Conservation (phyloP, 2,797 vertebrate genomes). For the Miichthys miiuy region DNA sequence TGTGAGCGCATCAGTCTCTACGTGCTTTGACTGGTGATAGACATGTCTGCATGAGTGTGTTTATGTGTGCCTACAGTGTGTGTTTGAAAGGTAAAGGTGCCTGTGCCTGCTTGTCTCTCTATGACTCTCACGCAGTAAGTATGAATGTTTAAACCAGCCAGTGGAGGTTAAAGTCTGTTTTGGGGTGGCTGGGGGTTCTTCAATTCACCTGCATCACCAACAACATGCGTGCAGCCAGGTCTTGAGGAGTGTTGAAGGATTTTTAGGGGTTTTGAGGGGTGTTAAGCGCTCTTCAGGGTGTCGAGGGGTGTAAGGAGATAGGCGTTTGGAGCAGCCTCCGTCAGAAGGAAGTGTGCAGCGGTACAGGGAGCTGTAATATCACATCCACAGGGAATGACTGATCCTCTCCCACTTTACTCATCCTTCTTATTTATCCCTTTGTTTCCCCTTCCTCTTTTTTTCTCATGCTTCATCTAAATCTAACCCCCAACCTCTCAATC, state of each 20-base stretch:
- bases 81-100: not conserved
- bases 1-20: not conserved
- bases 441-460: conserved; percentile 10
- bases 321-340: not conserved
- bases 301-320: not conserved
- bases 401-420: conserved; percentile 17
- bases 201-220: not conserved
- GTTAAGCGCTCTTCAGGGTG: not conserved
- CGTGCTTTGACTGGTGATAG: not conserved
- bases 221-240: not conserved
- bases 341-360: conserved; percentile 26
- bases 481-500: conserved; percentile 2
- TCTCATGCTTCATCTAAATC: conserved; percentile 6
- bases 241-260: not conserved
- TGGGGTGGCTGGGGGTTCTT: not conserved
- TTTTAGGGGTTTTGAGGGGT: not conserved
- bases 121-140: not conserved
- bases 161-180: conserved; percentile 8
- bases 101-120: not conserved
- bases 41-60: too few relatives aligned
- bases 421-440: conserved; percentile 4
- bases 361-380: conserved; percentile 42
- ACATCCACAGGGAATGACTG: conserved; percentile 56
- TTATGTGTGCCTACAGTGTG: not conserved
- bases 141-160: not conserved